Evolutionary conservation across 2,888 invertebrate species (phyloP), one percentile per base, ranked within the genome.

Genomic region (Chalcis sispes): DNA sequence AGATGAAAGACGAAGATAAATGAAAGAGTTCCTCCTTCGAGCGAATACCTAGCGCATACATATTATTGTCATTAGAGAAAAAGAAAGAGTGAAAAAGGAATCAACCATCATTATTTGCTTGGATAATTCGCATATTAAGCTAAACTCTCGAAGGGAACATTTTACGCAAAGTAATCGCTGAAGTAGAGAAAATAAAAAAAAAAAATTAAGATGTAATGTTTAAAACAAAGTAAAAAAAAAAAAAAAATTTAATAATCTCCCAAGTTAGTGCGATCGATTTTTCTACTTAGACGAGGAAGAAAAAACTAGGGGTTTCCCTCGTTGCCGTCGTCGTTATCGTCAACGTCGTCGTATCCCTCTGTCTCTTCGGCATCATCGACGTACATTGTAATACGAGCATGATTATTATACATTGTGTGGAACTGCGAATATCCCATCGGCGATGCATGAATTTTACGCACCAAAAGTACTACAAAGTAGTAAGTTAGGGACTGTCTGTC

Each of bases 241-340:
- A 71, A 64, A 72, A 56, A 76, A 61, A 61, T 50, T 75, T 81
- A 81, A 80, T 74, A 77, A 81, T 83, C 83, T 87, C 87, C 87
- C 86, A 86, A 82, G 86, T 87, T 83, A 86, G 86, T 83, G 84
- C 83, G 83, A 83, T 80, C 78, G 59, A 82, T 80, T 78, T 78
- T 79, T 80, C 75, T 79, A 77, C 76, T 77, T 61, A 77, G 61
- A 15, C 59, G 50, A 58, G 25, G 23, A 71, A 66, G 59, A 42
- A 71, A 23, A 65, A n/a, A n/a, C n/a, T n/a, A n/a, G 13, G 25
- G 13, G 13, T 50, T 23, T 25, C 48, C 32, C 32, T 32, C 15
- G 15, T 2, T 42, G 32, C 10, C 58, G 48, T 58, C 25, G 50
- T 25, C 32, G 64, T 29, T 42, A 15, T 36, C 46, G 32, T 52